These are phyloP conservation scores for Elaeidobius kamerunicus DNA, from an alignment of 2,888 invertebrate genomes.

Conservation along the genomic window DNA sequence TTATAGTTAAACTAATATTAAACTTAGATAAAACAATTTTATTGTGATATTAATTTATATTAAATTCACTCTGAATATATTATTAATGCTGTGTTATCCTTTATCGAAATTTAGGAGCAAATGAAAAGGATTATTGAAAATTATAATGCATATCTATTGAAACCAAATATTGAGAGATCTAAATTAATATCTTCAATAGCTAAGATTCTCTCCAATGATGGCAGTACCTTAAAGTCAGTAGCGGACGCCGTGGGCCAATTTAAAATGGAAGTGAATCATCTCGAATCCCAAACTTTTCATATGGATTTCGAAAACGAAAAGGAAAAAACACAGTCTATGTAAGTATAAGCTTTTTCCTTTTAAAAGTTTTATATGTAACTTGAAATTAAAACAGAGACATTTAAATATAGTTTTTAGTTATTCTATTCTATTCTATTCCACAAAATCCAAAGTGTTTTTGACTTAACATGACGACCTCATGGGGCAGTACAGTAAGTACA, in stretches of 20 bases:
- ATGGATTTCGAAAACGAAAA: constrained; percentile 24
- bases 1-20: too few species aligned
- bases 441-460: too few species aligned
- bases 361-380: too few species aligned
- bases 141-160: constrained; percentile 19
- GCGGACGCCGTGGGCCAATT: constrained; percentile 28
- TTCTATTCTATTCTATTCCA: too few species aligned
- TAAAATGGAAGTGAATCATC: constrained; percentile 28
- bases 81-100: too few species aligned
- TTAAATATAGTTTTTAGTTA: too few species aligned
- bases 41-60: background rate
- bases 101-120: constrained; percentile 28
- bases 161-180: constrained; percentile 25
- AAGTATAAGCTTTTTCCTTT: constrained; percentile 23
- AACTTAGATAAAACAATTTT: too few species aligned
- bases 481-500: too few species aligned
- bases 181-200: constrained; percentile 29
- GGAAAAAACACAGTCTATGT: constrained; percentile 27
- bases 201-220: constrained; percentile 28
- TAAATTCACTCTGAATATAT: too few species aligned
- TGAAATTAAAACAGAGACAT: too few species aligned
- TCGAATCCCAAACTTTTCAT: constrained; percentile 32
- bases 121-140: constrained; percentile 31
- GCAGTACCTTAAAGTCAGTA: constrained; percentile 23
- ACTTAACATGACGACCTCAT: too few species aligned